Percentiles rank a stretch among this genome's conserved stretches.
Conservation (phyloP, 92 coral and sea anemone genomes). For the Siderastrea radians region DNA sequence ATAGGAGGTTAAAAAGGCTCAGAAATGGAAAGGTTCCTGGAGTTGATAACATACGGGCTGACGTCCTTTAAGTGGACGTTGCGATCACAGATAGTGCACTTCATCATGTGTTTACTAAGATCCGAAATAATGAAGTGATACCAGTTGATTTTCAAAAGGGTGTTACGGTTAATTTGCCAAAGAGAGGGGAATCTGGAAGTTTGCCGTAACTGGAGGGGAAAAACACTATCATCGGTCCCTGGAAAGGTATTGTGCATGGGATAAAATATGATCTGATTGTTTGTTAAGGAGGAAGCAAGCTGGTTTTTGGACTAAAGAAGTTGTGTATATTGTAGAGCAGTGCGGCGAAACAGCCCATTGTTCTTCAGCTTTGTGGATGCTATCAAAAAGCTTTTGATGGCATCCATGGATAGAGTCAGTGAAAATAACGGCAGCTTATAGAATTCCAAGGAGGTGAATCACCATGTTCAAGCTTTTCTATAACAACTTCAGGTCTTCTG, state of each 20-base stretch:
- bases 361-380: background rate
- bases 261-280: background rate
- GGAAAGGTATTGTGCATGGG: slow-evolving; percentile 16
- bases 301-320: background rate
- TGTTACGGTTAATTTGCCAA: background rate
- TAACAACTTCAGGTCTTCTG: slow-evolving; percentile 1
- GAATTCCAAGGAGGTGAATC: background rate
- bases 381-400: background rate
- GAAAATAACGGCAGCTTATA: background rate
- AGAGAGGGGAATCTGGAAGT: slow-evolving; percentile 7
- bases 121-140: slow-evolving; percentile 4
- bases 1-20: no score
- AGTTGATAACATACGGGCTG: slow-evolving; percentile 1
- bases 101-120: background rate
- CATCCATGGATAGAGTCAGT: background rate
- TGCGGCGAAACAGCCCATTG: background rate
- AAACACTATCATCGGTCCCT: background rate
- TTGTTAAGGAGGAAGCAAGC: background rate
- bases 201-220: slow-evolving; percentile 11
- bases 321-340: background rate
- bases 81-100: slow-evolving; percentile 3
- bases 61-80: slow-evolving; percentile 1
- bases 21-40: no score
- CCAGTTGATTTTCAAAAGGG: slow-evolving; percentile 15
- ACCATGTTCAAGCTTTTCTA: slow-evolving; percentile 6